Evolutionary conservation across 2,113 vertebrate genomes (phyloP).

Genomic region (Sisor rabdophorus): DNA sequence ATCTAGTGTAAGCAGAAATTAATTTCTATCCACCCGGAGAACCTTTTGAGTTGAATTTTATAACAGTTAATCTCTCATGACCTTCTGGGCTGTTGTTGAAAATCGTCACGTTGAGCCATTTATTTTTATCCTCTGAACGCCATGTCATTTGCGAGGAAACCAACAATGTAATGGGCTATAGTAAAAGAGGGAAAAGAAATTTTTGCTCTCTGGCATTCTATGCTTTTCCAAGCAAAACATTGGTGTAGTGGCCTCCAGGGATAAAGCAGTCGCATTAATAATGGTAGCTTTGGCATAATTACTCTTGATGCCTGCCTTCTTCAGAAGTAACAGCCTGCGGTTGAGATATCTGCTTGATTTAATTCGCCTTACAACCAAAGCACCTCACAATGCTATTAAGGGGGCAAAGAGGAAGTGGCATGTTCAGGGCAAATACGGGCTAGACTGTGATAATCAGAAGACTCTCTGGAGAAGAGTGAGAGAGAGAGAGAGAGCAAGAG

Average conservation of each 20-base stretch:
- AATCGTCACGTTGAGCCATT: conserved; percentile 19
- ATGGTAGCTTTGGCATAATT: conserved; percentile 78
- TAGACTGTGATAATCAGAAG: conserved; percentile 9
- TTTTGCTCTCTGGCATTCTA: conserved; percentile 39
- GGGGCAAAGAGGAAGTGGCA: conserved; percentile 31
- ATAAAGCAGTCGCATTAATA: conserved; percentile 72
- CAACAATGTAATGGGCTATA: conserved; percentile 43
- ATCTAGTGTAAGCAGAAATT: neutral
- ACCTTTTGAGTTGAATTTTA: neutral
- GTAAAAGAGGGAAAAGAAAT: conserved; percentile 31
- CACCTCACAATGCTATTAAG: conserved; percentile 68
- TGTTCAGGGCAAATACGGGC: conserved; percentile 29
- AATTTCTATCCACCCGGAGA: conserved; percentile 10
- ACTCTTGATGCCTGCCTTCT: conserved; percentile 73
- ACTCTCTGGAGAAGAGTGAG: conserved; percentile 11
- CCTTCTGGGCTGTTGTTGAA: conserved; percentile 6
- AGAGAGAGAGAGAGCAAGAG: conserved; percentile 13
- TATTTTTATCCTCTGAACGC: neutral
- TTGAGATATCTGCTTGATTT: conserved; percentile 73
- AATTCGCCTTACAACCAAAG: conserved; percentile 71
- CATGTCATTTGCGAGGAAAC: conserved; percentile 30
- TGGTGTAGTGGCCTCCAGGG: conserved; percentile 60
- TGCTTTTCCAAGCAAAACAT: conserved; percentile 59
- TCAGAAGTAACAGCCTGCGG: conserved; percentile 72
- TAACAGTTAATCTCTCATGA: conserved; percentile 24